Evolutionary conservation across 2,888 invertebrate species (phyloP), one percentile per base, ranked within the genome.

Genomic region (Suillia variegata): DNA sequence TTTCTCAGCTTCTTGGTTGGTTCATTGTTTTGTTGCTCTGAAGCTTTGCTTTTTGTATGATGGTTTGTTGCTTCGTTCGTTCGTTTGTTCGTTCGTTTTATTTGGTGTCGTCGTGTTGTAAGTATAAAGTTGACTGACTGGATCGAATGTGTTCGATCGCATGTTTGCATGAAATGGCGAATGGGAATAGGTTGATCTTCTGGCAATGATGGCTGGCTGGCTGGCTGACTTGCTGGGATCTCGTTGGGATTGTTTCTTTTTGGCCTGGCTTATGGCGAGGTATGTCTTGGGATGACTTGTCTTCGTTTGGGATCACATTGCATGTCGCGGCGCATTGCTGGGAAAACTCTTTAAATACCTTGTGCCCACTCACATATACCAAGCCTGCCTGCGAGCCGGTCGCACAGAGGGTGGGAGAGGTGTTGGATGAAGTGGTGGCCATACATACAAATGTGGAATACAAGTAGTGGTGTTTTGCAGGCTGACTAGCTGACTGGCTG

Each of bases 291-390:
- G 45, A 20, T 45, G 18, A 45, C 45, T 45, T 45, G 45, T 20
- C 45, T 45, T 45, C 55, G 49, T 53, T 49, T 20, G 21, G 54
- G 60, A 62, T 62, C 64, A 61, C 70, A 69, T 65, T 64, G 64
- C 56, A 58, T 52, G 56, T 56, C 8, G 42, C 17, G 34, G 48
- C 56, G 57, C 67, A 65, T 66, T 55, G 67, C 70, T 67, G 65
- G 69, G 69, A 68, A 66, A 67, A 63, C 63, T 65, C 62, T 67
- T 67, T 67, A 67, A 67, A 73, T 77, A 74, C 70, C 74, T 70
- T n/a, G n/a, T n/a, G n/a, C n/a, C n/a, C n/a, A n/a, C n/a, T n/a
- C n/a, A n/a, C n/a, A n/a, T n/a, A n/a, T n/a, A n/a, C n/a, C n/a
- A n/a, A 70, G 38, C 67, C 71, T 69, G 59, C 62, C 54, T 53